These are phyloP conservation scores for Macroglossus sobrinus DNA, from an alignment of 2,113 vertebrate species.

Conservation along the genomic window DNA sequence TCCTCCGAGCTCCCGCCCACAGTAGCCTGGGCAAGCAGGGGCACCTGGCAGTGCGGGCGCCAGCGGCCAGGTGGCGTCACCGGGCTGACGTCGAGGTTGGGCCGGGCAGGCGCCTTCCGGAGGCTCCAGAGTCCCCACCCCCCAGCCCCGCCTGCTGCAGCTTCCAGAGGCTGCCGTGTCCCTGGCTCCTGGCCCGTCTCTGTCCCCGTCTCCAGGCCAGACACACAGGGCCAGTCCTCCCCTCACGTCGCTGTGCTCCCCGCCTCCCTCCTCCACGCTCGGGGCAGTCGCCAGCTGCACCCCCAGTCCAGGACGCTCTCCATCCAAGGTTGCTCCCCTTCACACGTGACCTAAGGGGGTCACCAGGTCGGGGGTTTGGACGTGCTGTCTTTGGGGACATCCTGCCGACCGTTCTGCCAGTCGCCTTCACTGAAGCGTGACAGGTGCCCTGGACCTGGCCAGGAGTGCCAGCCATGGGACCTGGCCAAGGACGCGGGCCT, in stretches of 20 bases:
- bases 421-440: neutral
- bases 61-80: accelerated
- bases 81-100: neutral
- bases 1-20: neutral
- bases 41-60: neutral
- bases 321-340: neutral
- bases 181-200: neutral
- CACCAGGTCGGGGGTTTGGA: neutral
- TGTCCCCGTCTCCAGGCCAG: neutral
- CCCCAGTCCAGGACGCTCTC: too few relatives aligned
- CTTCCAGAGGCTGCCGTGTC: neutral
- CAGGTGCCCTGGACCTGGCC: neutral
- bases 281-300: neutral
- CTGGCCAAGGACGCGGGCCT: neutral
- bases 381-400: accelerated
- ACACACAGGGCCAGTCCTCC: too few relatives aligned
- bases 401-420: neutral
- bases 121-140: neutral
- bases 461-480: accelerated
- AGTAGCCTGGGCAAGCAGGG: neutral
- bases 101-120: neutral
- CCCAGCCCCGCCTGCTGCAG: neutral
- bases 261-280: too few relatives aligned
- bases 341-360: too few relatives aligned
- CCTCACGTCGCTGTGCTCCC: accelerated